Evolutionary conservation across 1,140 invertebrate genomes (phyloP).

Genomic region (Melanaphis sacchari): DNA sequence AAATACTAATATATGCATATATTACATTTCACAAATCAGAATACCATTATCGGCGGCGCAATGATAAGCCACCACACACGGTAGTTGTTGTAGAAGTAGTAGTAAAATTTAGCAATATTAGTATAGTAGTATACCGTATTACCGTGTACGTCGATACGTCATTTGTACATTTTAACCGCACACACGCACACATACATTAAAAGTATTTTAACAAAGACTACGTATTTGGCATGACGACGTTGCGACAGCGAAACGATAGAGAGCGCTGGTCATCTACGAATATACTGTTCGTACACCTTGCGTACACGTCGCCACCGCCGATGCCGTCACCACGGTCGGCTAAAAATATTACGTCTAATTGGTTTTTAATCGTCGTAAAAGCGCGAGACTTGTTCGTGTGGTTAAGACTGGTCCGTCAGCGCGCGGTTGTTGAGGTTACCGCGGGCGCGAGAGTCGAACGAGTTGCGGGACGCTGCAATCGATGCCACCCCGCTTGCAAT

Average conservation of each 20-base stretch:
- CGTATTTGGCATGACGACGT: background rate
- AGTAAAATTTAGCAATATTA: background rate
- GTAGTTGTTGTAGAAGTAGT: background rate
- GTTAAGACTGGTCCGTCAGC: background rate
- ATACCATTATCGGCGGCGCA: background rate
- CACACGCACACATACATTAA: background rate
- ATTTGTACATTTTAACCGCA: background rate
- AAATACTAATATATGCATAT: background rate
- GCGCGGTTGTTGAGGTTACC: background rate
- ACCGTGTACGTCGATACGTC: conserved; percentile 5
- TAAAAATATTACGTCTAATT: background rate
- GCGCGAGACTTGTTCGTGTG: background rate
- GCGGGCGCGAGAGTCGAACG: background rate
- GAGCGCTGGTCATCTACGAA: background rate
- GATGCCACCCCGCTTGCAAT: background rate
- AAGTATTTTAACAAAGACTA: conserved; percentile 38
- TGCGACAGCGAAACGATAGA: conserved; percentile 35
- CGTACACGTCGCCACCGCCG: background rate
- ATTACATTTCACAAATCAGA: conserved; percentile 10
- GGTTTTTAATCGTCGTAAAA: background rate
- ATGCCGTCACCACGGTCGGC: background rate
- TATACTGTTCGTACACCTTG: background rate
- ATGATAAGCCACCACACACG: background rate
- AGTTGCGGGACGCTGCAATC: background rate
- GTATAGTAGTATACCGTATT: no score